Conservation (phyloP, 1,140 invertebrate genomes). For the Leptinotarsa defecta region DNA sequence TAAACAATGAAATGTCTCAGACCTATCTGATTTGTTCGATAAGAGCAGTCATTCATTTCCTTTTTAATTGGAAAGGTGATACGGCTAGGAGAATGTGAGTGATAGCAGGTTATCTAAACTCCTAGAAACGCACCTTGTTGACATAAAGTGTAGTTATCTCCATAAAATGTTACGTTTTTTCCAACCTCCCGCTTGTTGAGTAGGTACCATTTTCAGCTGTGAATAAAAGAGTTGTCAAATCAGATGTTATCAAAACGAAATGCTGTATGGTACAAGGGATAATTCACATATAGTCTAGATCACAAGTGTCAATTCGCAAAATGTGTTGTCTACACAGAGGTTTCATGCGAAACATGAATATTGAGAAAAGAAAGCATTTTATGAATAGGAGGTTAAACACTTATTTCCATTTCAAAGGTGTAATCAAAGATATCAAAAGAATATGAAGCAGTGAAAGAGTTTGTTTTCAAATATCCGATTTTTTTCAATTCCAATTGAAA, state of each 20-base stretch:
- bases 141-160: constrained; percentile 16
- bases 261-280: too few species aligned
- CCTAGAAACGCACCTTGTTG: neutral
- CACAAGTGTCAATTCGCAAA: too few species aligned
- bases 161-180: constrained; percentile 33
- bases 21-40: neutral
- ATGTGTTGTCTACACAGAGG: too few species aligned
- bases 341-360: too few species aligned
- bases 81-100: neutral
- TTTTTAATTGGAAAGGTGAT: neutral
- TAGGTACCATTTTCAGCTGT: neutral
- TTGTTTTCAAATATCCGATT: too few species aligned
- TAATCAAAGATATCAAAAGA: too few species aligned
- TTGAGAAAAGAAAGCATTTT: too few species aligned
- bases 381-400: too few species aligned
- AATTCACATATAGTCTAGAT: too few species aligned
- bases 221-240: neutral
- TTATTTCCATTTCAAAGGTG: too few species aligned
- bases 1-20: neutral
- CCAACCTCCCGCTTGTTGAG: constrained; percentile 23
- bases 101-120: neutral
- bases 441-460: too few species aligned
- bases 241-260: neutral
- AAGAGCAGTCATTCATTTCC: neutral
- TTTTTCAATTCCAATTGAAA: too few species aligned